Base-by-base conservation (phyloP, 2,113 vertebrate species). In the Melanotaenia duboulayi region DNA sequence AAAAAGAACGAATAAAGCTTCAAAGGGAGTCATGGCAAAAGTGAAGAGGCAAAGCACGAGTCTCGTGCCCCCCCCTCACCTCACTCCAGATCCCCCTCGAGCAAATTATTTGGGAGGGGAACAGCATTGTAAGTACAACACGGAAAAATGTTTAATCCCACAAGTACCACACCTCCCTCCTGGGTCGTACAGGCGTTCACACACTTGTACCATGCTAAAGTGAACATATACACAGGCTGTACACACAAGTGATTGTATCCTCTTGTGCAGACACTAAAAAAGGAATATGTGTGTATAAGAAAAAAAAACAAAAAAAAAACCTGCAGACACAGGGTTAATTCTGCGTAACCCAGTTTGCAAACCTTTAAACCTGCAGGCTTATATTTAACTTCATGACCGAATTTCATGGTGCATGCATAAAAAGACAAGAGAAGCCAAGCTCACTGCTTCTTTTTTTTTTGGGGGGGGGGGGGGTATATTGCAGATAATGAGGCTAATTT, bases 61-160 rank as follows among this genome's bases (percentile, higher is more conserved):
- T 76, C 48, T 46, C 13, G 17, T 59, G 22, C 58, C 66, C 40
- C 39, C 19, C n/a, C 37, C 57, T 35, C 19, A 9, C 12, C 5
- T 2, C 13, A 14, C 8, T 16, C 7, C 6, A 4, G 3, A 35
- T 6, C 32, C n/a, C 35, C 28, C 16, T 19, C 16, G 6, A 73
- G 60, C 40, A 28, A 64, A 78, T 71, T 67, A 81, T 81, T 76
- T 55, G 66, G 66, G 64, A 71, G 75, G 80, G 32, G 62, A 78
- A 68, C 63, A 32, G 66, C 69, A 55, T 44, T 83, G 76, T 52
- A 68, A 78, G 86, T 56, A 74, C 74, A 78, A 89, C 82, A 85
- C 73, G 84, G 78, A 89, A 88, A 35, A 85, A 90, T 25, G 54
- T 56, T 80, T 81, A 87, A 87, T 87, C 83, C 78, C 44, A 56